Conservation (phyloP, 2,113 vertebrate genomes). For the Clarias magur region DNA sequence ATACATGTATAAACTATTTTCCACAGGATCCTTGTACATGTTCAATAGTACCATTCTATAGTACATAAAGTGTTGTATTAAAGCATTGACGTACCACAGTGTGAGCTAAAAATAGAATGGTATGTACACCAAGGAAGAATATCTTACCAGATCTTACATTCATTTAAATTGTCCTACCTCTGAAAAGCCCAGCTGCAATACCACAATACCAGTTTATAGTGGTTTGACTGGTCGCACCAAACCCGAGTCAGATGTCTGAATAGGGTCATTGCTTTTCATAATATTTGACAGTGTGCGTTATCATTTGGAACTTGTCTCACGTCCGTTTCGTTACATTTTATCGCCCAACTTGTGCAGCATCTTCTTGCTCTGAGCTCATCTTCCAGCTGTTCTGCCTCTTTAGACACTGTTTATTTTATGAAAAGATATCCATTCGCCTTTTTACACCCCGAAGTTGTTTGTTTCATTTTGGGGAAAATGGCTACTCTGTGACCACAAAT, state of each 20-base stretch:
- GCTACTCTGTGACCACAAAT: constrained; percentile 49
- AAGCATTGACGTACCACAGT: too few relatives aligned
- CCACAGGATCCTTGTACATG: too few relatives aligned
- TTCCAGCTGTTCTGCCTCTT: constrained; percentile 17
- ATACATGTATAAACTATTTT: too few relatives aligned
- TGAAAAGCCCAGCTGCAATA: background rate
- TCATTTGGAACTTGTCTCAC: too few relatives aligned
- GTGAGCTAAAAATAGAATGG: too few relatives aligned
- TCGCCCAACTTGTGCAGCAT: background rate
- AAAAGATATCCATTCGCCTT: constrained; percentile 57
- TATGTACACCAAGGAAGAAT: too few relatives aligned
- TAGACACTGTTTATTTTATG: constrained; percentile 59
- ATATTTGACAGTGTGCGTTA: too few relatives aligned
- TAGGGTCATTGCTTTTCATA: background rate
- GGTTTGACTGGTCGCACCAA: background rate
- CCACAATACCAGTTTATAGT: background rate
- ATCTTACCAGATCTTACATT: too few relatives aligned
- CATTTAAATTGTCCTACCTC: too few relatives aligned
- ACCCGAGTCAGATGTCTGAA: background rate
- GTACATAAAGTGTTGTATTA: too few relatives aligned
- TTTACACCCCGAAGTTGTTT: constrained; percentile 53
- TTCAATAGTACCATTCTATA: too few relatives aligned
- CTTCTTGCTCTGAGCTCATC: constrained; percentile 13
- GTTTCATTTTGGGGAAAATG: constrained; percentile 54
- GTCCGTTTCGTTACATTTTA: background rate